Evolutionary conservation across 2,113 vertebrate species (phyloP).

Genomic region (Nansenia antarctica): DNA sequence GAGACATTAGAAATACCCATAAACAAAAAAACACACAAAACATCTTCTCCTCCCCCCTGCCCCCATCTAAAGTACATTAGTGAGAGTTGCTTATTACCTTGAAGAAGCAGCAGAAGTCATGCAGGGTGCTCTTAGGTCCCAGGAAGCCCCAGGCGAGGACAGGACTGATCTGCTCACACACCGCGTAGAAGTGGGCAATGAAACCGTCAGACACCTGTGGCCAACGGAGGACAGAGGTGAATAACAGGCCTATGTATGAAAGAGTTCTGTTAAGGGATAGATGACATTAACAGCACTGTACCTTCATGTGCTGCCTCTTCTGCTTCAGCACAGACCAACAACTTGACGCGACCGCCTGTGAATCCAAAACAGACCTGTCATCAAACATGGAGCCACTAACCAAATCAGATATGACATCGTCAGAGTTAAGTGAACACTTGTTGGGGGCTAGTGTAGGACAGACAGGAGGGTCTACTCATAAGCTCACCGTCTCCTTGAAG

Average conservation of each 20-base stretch:
- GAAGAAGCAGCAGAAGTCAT: conserved; percentile 94
- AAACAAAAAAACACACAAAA: not conserved
- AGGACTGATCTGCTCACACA: conserved; percentile 95
- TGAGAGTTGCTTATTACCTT: conserved; percentile 85
- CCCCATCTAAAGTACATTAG: too few relatives aligned
- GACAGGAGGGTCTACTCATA: not conserved
- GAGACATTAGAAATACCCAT: not conserved
- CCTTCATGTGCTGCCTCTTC: conserved; percentile 94
- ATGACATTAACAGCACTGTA: conserved; percentile 57
- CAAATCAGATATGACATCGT: too few relatives aligned
- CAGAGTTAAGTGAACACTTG: too few relatives aligned
- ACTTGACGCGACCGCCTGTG: conserved; percentile 93
- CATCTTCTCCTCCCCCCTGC: too few relatives aligned
- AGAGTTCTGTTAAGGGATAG: too few relatives aligned
- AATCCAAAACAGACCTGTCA: conserved; percentile 5
- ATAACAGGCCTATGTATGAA: not conserved
- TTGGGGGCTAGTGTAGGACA: too few relatives aligned
- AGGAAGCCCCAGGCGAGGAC: conserved; percentile 96
- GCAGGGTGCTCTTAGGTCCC: conserved; percentile 89
- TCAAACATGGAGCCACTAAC: not conserved
- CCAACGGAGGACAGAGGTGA: not conserved
- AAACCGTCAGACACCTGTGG: conserved; percentile 89
- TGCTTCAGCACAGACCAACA: conserved; percentile 97
- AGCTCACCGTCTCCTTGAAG: conserved; percentile 95
- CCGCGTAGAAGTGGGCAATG: conserved; percentile 91